Evolutionary conservation across 2,888 invertebrate species (phyloP), one percentile per base, ranked within the genome.

Genomic region (Carabus problematicus): DNA sequence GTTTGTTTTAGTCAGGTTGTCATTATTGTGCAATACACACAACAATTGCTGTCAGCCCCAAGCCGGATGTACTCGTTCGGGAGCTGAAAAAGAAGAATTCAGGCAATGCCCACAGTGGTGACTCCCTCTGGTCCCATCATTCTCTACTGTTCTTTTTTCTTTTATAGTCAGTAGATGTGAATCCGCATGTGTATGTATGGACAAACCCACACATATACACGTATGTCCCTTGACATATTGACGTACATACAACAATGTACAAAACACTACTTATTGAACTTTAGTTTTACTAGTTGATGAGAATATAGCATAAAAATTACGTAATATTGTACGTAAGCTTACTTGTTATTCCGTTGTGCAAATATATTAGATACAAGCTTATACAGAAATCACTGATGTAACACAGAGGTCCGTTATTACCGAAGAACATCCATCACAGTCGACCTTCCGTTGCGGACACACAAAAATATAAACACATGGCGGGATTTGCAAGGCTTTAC

Each of bases 101-200:
- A 16, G 14, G 52, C 14, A 52, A 52, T 19, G 81, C 81, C 59
- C 70, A 70, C 56, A 11, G 40, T 39, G 56, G 16, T 56, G 29
- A 12, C 39, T 56, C 56, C 56, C 56, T 29, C 56, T 56, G 40
- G 56, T 56, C 39, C 40, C 29, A 56, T 56, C 56, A 39, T 56
- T 56, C 56, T 56, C 40, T 39, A 39, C 56, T 56, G 29, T 56
- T 29, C 40, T 29, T 39, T 56, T 29, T 8, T 56, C 16, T 19
- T 52, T 9, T 52, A 52, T 52, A 12, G 29, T 29, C 6, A 29
- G 29, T 29, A 29, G 29, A 29, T 29, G 6, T 29, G 29, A 29
- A 29, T 6, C 6, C 29, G 29, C 6, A 29, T 29, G 29, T 29
- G 6, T 29, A 29, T 29, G 29, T 29, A 29, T 29, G 6, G 2